Percentiles rank a stretch among this genome's conserved stretches.
These are phyloP conservation scores for Cheilosia grossa DNA, from an alignment of 2,888 invertebrate species.

Conservation along the genomic window DNA sequence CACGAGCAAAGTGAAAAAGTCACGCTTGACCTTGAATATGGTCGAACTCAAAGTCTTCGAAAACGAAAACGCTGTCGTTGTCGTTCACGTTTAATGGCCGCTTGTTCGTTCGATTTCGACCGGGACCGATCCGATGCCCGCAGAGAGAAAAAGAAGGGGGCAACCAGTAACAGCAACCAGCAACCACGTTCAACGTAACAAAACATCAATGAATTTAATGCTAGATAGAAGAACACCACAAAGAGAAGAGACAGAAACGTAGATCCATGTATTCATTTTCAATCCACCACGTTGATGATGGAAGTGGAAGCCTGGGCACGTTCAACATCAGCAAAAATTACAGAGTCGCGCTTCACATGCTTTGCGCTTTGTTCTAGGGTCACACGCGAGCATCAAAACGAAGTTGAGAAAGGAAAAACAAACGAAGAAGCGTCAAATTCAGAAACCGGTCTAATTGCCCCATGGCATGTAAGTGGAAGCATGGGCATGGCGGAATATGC, in stretches of 20 bases:
- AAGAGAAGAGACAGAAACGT: constrained; percentile 11
- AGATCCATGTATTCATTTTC: constrained; percentile 5
- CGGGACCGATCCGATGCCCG: constrained; percentile 9
- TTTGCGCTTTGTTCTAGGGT: constrained; percentile 42
- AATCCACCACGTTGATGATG: neutral
- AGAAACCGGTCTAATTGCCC: constrained; percentile 46
- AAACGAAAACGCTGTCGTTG: constrained; percentile 62
- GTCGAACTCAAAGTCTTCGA: constrained; percentile 58
- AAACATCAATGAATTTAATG: constrained; percentile 38
- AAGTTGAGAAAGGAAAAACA: neutral
- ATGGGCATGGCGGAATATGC: constrained; percentile 19
- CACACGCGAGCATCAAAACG: constrained; percentile 31
- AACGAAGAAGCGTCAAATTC: constrained; percentile 54
- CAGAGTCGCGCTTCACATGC: constrained; percentile 46
- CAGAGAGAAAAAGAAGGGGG: constrained; percentile 22
- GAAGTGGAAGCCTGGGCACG: constrained; percentile 31
- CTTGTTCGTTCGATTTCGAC: constrained; percentile 33
- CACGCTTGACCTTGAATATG: constrained; percentile 72
- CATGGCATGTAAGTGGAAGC: neutral
- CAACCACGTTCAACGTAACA: neutral
- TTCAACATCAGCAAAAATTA: constrained; percentile 12
- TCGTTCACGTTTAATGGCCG: constrained; percentile 42
- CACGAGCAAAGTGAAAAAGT: constrained; percentile 46
- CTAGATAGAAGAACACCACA: constrained; percentile 24
- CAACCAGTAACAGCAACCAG: neutral